Evolutionary conservation across 2,888 invertebrate species (phyloP).

Genomic region (Parelbella ahira): DNA sequence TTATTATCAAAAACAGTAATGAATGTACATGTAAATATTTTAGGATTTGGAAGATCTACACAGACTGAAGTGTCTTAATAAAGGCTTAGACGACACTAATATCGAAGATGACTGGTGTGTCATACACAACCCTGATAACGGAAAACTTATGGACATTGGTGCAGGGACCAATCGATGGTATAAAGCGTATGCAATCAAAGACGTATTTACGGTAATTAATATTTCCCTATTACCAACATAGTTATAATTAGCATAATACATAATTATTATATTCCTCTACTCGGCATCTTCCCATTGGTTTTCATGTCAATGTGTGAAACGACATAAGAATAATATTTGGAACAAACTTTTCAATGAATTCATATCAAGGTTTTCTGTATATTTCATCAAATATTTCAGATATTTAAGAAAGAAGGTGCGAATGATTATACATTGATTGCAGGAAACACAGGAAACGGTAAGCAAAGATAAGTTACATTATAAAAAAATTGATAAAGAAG

Average conservation of each 20-base stretch:
- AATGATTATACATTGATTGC: slow-evolving; percentile 82
- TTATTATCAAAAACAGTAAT: no score
- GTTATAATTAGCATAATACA: no score
- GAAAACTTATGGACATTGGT: slow-evolving; percentile 46
- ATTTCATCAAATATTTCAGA: slow-evolving; percentile 43
- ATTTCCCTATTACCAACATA: no score
- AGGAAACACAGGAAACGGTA: slow-evolving; percentile 89
- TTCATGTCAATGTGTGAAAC: no score
- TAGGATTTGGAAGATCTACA: slow-evolving; percentile 72
- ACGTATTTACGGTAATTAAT: slow-evolving; percentile 74
- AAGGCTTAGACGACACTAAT: slow-evolving; percentile 40
- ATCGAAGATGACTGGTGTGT: slow-evolving; percentile 55
- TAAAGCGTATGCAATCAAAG: slow-evolving; percentile 77
- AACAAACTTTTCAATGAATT: no score
- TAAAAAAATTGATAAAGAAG: no score
- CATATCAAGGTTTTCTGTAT: no score
- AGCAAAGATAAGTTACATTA: slow-evolving; percentile 18
- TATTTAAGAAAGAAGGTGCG: slow-evolving; percentile 67
- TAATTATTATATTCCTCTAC: no score
- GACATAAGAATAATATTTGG: no score
- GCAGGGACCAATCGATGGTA: slow-evolving; percentile 72
- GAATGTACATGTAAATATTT: slow-evolving; percentile 3
- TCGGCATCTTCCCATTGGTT: no score
- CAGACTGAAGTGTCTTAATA: slow-evolving; percentile 44
- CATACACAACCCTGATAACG: slow-evolving; percentile 40